phyloP scores from a whole-genome alignment of 2,797 vertebrate genomes.

The Loriculus beryllinus region DNA sequence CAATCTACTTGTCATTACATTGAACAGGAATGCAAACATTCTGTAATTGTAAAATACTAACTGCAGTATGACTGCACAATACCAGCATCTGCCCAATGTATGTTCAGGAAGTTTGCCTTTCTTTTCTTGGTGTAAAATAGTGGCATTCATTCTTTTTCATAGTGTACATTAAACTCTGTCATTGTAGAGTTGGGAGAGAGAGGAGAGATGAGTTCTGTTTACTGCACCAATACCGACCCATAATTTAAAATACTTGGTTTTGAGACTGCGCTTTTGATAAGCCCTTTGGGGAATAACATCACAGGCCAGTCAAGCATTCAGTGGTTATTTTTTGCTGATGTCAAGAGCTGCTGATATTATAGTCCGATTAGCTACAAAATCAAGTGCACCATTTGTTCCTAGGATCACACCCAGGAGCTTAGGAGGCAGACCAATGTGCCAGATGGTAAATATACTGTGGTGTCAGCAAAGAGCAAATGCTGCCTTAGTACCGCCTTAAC shows the following conservation, averaged over 20 bases:
- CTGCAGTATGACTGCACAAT: background rate
- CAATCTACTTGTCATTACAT: too few relatives aligned
- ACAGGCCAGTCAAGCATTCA: background rate
- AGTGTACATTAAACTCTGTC: background rate
- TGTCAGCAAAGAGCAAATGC: background rate
- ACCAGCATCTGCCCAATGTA: background rate
- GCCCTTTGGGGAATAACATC: background rate
- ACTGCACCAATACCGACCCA: background rate
- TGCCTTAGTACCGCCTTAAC: background rate
- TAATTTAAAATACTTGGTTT: background rate
- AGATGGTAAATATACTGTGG: slow-evolving; percentile 1
- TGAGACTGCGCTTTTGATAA: background rate
- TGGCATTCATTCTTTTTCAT: background rate
- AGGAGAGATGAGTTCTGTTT: background rate
- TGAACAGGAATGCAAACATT: background rate
- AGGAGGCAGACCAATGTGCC: background rate
- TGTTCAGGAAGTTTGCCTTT: background rate
- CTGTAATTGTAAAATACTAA: background rate
- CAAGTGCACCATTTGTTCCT: slow-evolving; percentile 21
- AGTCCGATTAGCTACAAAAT: slow-evolving; percentile 18
- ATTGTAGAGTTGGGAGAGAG: background rate
- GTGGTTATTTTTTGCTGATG: background rate
- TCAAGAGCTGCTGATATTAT: background rate
- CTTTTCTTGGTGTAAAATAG: background rate
- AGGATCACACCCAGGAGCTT: background rate